Evolutionary conservation across 2,113 vertebrate species (phyloP).

Genomic region (Nymphicus hollandicus): DNA sequence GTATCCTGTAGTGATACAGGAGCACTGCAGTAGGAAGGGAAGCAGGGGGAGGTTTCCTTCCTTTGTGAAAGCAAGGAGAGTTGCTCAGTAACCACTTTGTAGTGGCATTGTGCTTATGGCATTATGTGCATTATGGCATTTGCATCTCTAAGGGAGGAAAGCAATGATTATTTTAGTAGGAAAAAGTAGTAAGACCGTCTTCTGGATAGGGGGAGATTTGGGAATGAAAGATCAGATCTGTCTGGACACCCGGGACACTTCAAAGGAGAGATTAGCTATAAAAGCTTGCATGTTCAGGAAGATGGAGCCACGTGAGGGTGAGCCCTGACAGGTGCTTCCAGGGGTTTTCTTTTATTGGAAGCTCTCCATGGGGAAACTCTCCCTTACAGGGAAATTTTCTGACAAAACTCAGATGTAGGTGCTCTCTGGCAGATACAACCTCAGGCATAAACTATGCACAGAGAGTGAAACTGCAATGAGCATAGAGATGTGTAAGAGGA

Average conservation of each 20-base stretch:
- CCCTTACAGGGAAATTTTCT: neutral
- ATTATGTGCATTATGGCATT: neutral
- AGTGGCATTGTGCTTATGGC: neutral
- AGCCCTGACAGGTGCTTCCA: neutral
- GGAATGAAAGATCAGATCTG: neutral
- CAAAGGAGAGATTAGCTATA: neutral
- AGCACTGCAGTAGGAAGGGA: neutral
- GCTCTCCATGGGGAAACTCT: neutral
- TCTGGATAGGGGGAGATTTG: neutral
- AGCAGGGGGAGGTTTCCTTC: neutral
- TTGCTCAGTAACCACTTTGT: neutral
- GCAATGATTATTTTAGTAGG: neutral
- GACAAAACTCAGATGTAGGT: neutral
- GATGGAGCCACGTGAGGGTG: neutral
- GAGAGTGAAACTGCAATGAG: neutral
- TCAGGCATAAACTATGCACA: neutral
- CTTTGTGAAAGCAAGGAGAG: neutral
- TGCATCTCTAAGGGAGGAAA: neutral
- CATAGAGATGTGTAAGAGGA: neutral
- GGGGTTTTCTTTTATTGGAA: constrained; percentile 9
- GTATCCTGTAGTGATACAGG: neutral
- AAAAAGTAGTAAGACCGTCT: neutral
- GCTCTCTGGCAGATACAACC: neutral
- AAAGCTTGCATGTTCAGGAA: neutral
- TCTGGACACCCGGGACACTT: neutral